Conservation (phyloP, 2,888 invertebrate species). For the Lepeophtheirus nordmannii region DNA sequence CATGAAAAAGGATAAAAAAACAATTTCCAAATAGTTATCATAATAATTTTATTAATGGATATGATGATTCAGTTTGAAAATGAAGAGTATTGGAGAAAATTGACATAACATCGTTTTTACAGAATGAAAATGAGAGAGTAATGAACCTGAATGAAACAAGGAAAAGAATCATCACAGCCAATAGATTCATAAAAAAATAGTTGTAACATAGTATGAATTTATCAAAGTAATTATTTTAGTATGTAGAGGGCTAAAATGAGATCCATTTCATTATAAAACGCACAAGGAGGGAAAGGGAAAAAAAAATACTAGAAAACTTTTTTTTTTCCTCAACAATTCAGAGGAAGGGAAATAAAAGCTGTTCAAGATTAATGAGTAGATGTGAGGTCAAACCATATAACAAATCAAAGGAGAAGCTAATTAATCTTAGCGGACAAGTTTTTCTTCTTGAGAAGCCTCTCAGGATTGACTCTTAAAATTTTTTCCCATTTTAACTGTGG, state of each 20-base stretch:
- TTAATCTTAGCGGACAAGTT: background rate
- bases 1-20: too few species aligned
- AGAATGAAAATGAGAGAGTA: background rate
- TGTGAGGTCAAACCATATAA: background rate
- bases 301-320: background rate
- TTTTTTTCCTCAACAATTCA: background rate
- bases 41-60: too few species aligned
- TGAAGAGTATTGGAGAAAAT: background rate
- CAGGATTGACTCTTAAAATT: background rate
- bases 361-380: background rate
- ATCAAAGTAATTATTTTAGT: background rate
- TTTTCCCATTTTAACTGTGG: background rate
- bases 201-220: background rate
- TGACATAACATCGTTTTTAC: background rate
- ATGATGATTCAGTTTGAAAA: background rate
- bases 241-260: background rate
- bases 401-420: background rate
- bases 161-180: background rate
- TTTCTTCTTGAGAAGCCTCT: background rate
- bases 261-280: background rate
- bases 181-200: background rate
- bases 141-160: background rate
- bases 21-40: too few species aligned
- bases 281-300: too few species aligned
- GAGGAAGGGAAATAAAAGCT: background rate